A percentile compares a stretch with the other conserved stretches of the same genome.
Conservation (phyloP, 2,113 vertebrate species). For the Elgaria multicarinata region DNA sequence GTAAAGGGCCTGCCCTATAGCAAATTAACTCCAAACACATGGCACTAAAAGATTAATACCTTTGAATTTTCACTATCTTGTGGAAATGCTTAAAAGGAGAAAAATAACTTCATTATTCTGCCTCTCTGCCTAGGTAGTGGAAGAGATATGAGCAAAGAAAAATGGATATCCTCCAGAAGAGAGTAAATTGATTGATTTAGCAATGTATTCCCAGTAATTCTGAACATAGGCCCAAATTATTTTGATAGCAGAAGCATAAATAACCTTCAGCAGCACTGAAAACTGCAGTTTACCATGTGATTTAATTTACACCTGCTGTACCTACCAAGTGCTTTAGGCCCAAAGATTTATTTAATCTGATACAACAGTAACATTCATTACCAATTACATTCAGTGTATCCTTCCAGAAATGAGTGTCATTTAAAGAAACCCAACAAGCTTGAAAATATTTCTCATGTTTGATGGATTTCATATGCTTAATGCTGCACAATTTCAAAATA, state of each 20-base stretch:
- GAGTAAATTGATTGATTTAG: background rate
- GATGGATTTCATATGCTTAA: background rate
- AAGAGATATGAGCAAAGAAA: background rate
- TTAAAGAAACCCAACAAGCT: background rate
- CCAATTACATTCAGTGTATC: background rate
- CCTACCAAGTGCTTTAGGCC: background rate
- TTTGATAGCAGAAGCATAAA: background rate
- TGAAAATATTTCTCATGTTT: background rate
- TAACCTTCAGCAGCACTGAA: background rate
- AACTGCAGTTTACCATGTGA: background rate
- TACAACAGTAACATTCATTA: background rate
- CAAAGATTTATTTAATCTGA: background rate
- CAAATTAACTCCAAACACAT: background rate
- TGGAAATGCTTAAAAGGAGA: background rate
- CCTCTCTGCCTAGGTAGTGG: background rate
- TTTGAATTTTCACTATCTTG: background rate
- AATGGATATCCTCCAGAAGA: background rate
- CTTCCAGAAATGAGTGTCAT: background rate
- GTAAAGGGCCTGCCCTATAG: background rate
- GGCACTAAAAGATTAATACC: background rate
- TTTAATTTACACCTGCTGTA: conserved; percentile 2
- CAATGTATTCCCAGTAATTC: background rate
- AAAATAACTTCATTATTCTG: background rate
- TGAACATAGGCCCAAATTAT: background rate
- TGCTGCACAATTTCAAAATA: background rate